A percentile compares a stretch with the other conserved stretches of the same genome.
These are phyloP conservation scores for Agonopterix subpropinquella DNA, from an alignment of 2,888 invertebrate species.

Conservation along the genomic window DNA sequence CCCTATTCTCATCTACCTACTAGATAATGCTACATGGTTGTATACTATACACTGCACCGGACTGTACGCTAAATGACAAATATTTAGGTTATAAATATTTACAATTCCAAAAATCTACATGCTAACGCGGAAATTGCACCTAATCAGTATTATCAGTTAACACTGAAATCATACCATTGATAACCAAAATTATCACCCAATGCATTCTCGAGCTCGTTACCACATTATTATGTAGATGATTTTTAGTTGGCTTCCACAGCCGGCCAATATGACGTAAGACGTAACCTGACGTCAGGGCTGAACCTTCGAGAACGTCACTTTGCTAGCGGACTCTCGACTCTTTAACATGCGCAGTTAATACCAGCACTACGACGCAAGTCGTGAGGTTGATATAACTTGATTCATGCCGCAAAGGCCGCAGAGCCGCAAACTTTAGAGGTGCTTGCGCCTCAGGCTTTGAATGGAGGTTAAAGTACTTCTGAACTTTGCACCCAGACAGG, in stretches of 20 bases:
- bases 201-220: constrained; percentile 3
- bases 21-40: no score
- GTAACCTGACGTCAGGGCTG: constrained; percentile 41
- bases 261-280: constrained; percentile 24
- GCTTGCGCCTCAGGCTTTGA: no score
- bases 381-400: constrained; percentile 2
- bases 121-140: no score
- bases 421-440: neutral
- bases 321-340: constrained; percentile 18
- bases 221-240: constrained; percentile 4
- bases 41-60: no score
- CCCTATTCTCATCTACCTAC: no score
- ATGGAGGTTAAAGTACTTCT: no score
- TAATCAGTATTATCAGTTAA: no score
- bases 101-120: no score
- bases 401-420: constrained; percentile 1
- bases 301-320: constrained; percentile 39
- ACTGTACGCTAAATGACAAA: no score
- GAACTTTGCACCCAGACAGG: no score
- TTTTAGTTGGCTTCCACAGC: constrained; percentile 15
- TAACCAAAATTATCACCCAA: neutral
- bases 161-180: no score
- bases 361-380: constrained; percentile 22
- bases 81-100: no score
- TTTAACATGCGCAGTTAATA: constrained; percentile 21